Percentiles rank a stretch among this genome's conserved stretches.
Conservation (phyloP, 92 coral and sea anemone genomes). For the Ricordea florida region DNA sequence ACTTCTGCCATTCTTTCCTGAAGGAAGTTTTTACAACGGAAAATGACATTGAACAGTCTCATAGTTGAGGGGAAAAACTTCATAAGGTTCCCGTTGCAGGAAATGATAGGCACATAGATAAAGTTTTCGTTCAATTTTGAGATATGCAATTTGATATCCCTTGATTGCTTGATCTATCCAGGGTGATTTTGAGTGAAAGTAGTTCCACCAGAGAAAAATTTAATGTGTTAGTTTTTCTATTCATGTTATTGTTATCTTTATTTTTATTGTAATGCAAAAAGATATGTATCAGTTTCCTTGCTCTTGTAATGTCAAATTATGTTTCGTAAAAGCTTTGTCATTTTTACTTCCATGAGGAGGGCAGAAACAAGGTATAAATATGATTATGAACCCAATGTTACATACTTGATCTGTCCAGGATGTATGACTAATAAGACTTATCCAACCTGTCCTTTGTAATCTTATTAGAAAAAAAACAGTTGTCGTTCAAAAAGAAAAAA, state of each 20-base stretch:
- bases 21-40: background rate
- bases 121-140: background rate
- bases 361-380: background rate
- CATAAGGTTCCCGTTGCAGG: background rate
- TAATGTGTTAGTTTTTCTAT: conserved; percentile 10
- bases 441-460: background rate
- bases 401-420: background rate
- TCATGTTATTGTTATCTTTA: conserved; percentile 9
- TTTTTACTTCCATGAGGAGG: background rate
- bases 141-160: conserved; percentile 2
- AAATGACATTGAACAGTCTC: background rate
- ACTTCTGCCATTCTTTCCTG: conserved; percentile 6
- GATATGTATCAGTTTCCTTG: background rate
- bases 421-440: background rate
- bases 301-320: background rate
- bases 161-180: conserved; percentile 1
- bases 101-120: conserved; percentile 12
- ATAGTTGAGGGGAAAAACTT: conserved; percentile 6
- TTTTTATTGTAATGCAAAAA: conserved; percentile 3
- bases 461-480: background rate
- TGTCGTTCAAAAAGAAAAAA: background rate
- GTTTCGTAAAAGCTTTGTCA: background rate
- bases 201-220: conserved; percentile 1
- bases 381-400: background rate
- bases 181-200: conserved; percentile 11